Base-by-base conservation (phyloP, 2,888 invertebrate species). In the Panopea generosa region DNA sequence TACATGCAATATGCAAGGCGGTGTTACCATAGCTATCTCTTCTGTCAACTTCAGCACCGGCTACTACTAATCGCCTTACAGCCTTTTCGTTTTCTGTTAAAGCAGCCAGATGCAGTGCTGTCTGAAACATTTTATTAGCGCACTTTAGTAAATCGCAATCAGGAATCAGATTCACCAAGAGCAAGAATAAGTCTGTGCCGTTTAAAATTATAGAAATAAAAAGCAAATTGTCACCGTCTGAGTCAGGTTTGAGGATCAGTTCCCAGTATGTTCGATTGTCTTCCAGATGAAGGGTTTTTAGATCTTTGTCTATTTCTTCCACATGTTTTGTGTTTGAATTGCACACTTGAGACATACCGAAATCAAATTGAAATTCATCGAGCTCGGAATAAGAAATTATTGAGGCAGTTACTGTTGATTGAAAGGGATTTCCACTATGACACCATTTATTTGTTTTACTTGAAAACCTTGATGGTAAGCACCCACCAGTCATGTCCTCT, bases 1-100 rank as follows among this genome's bases (percentile, higher is more conserved):
- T 29, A 26, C 77, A 74, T n/a, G 81, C 77, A 22, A 77, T 55
- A 52, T 77, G 77, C n/a, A 81, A 61, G n/a, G 74, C 57, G 11
- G 77, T 77, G 26, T 81, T 74, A 7, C 81, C 77, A 24, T 77
- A 52, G 49, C 65, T 68, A 20, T 81, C 77, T 47, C 59, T 63
- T 50, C 62, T 57, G 20, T 66, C 56, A 0, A 77, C 22, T 33
- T 67, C 53, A 33, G 71, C 81, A 27, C 74, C 74, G 16, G 62
- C 75, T 20, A 57, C 55, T 3, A 77, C 50, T 24, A 81, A 49
- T 18, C 65, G 27, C 40, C 71, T 49, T 9, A 63, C 60, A 3
- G 77, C 29, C 1, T 40, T 18, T 2, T 40, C 22, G n/a, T 77
- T 69, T 27, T 77, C 62, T n/a, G 71, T 77, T 26, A 70, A 18